Base-by-base conservation (phyloP, 2,888 invertebrate species). In the Caprella mutica region DNA sequence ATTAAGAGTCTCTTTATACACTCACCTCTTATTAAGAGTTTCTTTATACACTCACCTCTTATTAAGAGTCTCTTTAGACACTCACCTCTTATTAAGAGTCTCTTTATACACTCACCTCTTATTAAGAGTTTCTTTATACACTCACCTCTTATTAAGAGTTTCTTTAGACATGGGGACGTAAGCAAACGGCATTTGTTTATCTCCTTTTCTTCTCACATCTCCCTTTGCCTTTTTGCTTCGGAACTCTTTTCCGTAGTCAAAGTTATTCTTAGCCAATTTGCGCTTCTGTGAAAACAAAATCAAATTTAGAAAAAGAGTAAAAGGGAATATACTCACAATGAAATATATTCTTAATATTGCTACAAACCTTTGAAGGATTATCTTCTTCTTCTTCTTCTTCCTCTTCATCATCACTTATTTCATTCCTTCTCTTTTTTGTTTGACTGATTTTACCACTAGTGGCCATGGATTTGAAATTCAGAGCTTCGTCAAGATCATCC, bases 101-200 rank as follows among this genome's bases (percentile, higher is more conserved):
- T n/a, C n/a, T n/a, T n/a, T n/a, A n/a, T n/a, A n/a, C n/a, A n/a
- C n/a, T n/a, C n/a, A n/a, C n/a, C 33, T 40, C 3, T n/a, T 1
- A 19, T 1, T 23, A 6, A 21, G 17, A 40, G 3, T 23, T 8
- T 23, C 9, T 14, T n/a, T 12, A 75, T 12, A 17, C 23, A 68
- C 72, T 69, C 69, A 86, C 88, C 91, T 82, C 73, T 84, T 90
- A 71, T 93, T 93, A 12, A 93, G 77, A 46, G 80, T 75, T 67
- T 81, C 82, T 69, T 86, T 80, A 39, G 83, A 80, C 3, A 94
- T 74, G 5, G 92, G 92, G 60, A 94, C 77, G 72, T 94, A 94
- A 0, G 91, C 90, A 72, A 86, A 94, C 0, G 94, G 94, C 30
- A 33, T 24, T 23, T 48, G 17, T 33, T 84, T 80, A 73, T 85